Conservation (phyloP, 2,113 vertebrate species). For the Oncorhynchus mykiss region DNA sequence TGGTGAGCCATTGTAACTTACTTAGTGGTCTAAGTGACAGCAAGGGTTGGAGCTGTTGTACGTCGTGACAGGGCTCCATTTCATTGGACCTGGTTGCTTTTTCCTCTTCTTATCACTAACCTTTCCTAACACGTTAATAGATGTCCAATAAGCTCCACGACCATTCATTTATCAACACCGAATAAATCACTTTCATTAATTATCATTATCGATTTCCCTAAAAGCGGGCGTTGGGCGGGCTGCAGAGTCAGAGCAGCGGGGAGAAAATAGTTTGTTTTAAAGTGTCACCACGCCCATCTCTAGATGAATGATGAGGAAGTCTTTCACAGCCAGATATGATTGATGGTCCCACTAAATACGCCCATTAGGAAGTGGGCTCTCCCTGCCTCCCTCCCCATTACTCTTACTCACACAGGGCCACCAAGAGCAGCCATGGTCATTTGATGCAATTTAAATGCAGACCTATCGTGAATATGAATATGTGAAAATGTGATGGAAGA, state of each 20-base stretch:
- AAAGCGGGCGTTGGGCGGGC: conserved; percentile 36
- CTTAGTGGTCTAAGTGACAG: background rate
- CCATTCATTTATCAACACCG: background rate
- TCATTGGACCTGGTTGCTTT: too few relatives aligned
- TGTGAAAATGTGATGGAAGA: conserved; percentile 1
- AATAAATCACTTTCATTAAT: background rate
- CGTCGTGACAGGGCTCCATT: too few relatives aligned
- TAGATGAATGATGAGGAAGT: background rate
- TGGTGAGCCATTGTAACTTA: background rate
- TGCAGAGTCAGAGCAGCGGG: background rate
- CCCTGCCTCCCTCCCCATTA: conserved; percentile 55
- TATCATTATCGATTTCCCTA: conserved; percentile 52
- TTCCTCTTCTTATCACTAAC: too few relatives aligned
- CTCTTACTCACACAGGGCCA: conserved; percentile 66
- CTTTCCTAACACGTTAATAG: background rate
- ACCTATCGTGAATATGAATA: conserved; percentile 46
- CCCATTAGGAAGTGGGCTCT: conserved; percentile 63
- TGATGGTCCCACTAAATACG: conserved; percentile 68
- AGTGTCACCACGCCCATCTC: conserved; percentile 2
- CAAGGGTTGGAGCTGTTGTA: too few relatives aligned
- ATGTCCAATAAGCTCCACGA: background rate
- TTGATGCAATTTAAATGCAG: conserved; percentile 65
- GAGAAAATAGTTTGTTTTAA: conserved; percentile 43
- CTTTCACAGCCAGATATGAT: conserved; percentile 58
- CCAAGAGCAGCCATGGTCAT: conserved; percentile 47